Conservation (phyloP, 2,113 vertebrate species). For the Cyanistes caeruleus region DNA sequence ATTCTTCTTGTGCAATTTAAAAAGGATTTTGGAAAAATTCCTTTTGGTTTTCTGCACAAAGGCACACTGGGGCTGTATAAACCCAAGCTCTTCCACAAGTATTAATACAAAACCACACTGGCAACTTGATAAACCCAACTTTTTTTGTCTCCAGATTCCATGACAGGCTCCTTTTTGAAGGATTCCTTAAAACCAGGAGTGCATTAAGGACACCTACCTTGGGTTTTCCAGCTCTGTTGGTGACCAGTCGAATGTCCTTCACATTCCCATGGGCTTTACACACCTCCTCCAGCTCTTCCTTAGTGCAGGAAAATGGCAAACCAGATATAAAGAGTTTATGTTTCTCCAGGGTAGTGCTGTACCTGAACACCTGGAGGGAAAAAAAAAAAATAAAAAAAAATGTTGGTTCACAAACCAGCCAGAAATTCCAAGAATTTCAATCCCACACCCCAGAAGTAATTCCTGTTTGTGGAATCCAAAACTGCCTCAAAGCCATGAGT, state of each 20-base stretch:
- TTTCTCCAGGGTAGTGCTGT: constrained; percentile 90
- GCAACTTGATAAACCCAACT: not conserved
- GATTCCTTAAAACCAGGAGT: not conserved
- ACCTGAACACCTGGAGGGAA: constrained; percentile 87
- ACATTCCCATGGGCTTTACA: constrained; percentile 86
- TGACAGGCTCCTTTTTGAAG: not conserved
- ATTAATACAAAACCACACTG: not conserved
- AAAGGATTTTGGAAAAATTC: not conserved
- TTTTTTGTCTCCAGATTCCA: not conserved
- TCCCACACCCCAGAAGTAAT: not conserved
- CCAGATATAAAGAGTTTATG: constrained; percentile 96
- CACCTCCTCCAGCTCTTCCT: constrained; percentile 86
- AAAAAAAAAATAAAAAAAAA: not conserved
- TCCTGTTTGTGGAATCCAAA: not conserved
- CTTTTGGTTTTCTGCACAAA: not conserved
- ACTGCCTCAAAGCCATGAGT: accelerated
- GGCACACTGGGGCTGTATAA: not conserved
- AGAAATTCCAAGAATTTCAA: not conserved
- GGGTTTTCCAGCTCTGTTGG: constrained; percentile 93
- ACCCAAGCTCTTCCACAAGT: not conserved
- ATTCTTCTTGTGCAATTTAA: not conserved
- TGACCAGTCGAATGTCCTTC: constrained; percentile 90
- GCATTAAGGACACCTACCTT: constrained; percentile 78
- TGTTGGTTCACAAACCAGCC: not conserved
- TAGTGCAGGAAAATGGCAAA: constrained; percentile 90